Conservation (phyloP, 2,113 vertebrate species). For the Perca schrenkii region DNA sequence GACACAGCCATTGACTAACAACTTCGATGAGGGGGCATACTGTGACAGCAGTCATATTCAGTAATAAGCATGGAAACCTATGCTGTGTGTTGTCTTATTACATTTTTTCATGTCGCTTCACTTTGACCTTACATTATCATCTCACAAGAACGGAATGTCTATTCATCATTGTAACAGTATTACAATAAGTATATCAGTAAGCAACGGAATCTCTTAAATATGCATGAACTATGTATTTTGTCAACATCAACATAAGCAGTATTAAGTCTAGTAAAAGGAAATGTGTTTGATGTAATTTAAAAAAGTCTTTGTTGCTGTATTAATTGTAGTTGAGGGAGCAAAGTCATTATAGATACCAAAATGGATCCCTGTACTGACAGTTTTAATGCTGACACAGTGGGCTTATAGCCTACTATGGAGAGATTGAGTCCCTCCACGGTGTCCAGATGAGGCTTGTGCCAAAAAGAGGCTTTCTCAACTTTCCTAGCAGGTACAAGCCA, state of each 20-base stretch:
- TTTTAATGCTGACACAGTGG: slow-evolving; percentile 1
- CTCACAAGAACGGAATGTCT: not conserved
- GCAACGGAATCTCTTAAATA: not conserved
- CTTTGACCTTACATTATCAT: not conserved
- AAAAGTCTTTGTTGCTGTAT: not conserved
- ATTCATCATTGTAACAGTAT: not conserved
- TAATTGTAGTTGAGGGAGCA: not conserved
- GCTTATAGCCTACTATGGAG: not conserved
- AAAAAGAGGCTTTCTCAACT: slow-evolving; percentile 24
- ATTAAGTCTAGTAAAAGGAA: not conserved
- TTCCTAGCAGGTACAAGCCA: not conserved
- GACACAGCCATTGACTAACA: not conserved
- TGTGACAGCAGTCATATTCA: not conserved
- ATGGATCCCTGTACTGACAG: not conserved
- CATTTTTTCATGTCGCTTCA: not conserved
- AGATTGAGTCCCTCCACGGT: not conserved
- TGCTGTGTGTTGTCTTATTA: not conserved
- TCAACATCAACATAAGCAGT: not conserved
- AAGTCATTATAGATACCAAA: not conserved
- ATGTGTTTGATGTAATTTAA: not conserved
- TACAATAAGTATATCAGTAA: not conserved
- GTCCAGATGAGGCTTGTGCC: slow-evolving; percentile 34
- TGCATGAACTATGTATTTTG: not conserved
- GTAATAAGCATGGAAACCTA: not conserved
- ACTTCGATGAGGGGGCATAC: not conserved